Percentiles rank a stretch among this genome's conserved stretches.
Conservation (phyloP, 2,888 invertebrate genomes). For the Archips xylosteana region DNA sequence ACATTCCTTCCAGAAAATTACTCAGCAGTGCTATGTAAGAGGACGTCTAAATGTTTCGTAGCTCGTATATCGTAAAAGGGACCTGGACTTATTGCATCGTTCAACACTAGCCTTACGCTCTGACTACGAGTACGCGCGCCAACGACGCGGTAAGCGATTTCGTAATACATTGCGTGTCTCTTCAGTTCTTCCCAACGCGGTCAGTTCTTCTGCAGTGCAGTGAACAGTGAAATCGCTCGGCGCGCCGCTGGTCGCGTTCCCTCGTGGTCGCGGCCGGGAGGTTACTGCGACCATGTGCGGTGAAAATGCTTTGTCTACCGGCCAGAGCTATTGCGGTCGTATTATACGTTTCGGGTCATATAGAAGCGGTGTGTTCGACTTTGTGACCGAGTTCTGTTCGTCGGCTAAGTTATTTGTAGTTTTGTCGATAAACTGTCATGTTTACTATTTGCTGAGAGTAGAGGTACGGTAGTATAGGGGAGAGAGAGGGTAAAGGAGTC, state of each 20-base stretch:
- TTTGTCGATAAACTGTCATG: neutral
- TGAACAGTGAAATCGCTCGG: too few relatives aligned
- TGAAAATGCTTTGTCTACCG: constrained; percentile 17
- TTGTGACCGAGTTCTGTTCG: neutral
- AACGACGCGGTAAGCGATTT: too few relatives aligned
- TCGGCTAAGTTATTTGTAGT: neutral
- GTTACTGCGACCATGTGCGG: constrained; percentile 4
- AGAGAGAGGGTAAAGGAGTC: too few relatives aligned
- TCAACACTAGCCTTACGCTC: neutral
- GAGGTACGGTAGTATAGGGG: too few relatives aligned
- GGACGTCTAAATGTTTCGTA: neutral
- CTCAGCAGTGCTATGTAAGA: neutral
- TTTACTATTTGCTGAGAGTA: too few relatives aligned
- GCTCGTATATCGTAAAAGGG: constrained; percentile 21
- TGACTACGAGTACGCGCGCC: too few relatives aligned
- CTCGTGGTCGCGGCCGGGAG: too few relatives aligned
- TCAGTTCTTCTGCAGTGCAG: too few relatives aligned
- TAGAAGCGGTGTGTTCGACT: constrained; percentile 17
- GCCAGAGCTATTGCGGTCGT: constrained; percentile 21
- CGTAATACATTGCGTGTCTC: too few relatives aligned
- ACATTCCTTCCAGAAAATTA: neutral
- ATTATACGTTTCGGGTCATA: constrained; percentile 22
- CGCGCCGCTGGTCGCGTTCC: too few relatives aligned
- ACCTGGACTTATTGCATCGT: neutral
- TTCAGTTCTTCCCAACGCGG: too few relatives aligned